Conservation (phyloP, 2,113 vertebrate genomes). For the Merops nubicus region DNA sequence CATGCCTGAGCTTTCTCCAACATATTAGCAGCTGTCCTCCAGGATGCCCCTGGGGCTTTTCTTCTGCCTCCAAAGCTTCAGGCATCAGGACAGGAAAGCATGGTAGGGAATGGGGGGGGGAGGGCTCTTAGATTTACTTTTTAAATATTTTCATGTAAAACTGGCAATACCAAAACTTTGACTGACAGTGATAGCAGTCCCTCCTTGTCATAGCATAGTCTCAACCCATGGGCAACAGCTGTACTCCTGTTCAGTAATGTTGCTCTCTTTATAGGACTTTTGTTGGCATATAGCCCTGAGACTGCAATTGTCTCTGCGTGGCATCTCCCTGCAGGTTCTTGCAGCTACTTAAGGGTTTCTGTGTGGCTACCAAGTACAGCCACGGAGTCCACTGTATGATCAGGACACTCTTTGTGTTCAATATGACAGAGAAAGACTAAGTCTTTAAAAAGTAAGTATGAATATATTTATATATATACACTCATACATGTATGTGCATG, state of each 20-base stretch:
- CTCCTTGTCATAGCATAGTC: not conserved
- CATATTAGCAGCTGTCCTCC: not conserved
- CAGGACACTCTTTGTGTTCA: not conserved
- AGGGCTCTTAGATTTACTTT: not conserved
- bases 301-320: not conserved
- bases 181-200: not conserved
- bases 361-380: not conserved
- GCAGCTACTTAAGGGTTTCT: not conserved
- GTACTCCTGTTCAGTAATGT: not conserved
- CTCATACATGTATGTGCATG: fast-evolving
- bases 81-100: not conserved
- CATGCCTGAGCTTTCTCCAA: not conserved
- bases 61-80: not conserved
- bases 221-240: not conserved
- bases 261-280: not conserved
- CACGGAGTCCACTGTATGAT: not conserved
- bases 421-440: not conserved
- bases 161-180: not conserved
- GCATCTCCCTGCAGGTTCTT: not conserved
- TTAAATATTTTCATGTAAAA: not conserved
- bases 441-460: not conserved
- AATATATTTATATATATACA: fast-evolving
- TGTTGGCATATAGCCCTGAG: not conserved
- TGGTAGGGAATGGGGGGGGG: fast-evolving
- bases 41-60: not conserved